These are phyloP conservation scores for Phyllopteryx taeniolatus DNA, from an alignment of 2,113 vertebrate species.

Conservation along the genomic window DNA sequence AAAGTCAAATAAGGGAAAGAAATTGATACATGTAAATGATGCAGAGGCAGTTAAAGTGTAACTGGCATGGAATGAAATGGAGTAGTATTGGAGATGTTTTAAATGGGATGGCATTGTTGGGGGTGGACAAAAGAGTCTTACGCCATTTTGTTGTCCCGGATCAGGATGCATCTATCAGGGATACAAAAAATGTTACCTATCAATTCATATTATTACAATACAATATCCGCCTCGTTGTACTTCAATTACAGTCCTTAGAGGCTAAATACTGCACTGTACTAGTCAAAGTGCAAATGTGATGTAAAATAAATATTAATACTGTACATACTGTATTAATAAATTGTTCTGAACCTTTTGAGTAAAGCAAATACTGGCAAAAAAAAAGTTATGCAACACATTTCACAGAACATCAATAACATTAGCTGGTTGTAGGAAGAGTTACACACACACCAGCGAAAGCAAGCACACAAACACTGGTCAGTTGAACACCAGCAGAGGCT, in stretches of 20 bases:
- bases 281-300: neutral
- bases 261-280: neutral
- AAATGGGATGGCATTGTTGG: slow-evolving; percentile 45
- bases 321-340: too few species aligned
- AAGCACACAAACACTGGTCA: slow-evolving; percentile 18
- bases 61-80: neutral
- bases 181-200: slow-evolving; percentile 75
- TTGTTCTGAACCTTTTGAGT: too few species aligned
- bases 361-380: too few species aligned
- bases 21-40: too few species aligned
- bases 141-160: slow-evolving; percentile 76
- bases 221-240: neutral
- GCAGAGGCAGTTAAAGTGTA: neutral
- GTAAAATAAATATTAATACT: too few species aligned
- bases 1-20: too few species aligned
- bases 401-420: slow-evolving; percentile 17
- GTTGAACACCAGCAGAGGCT: neutral
- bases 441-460: slow-evolving; percentile 13
- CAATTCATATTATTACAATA: slow-evolving; percentile 46
- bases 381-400: neutral
- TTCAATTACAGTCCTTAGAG: neutral
- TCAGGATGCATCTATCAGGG: slow-evolving; percentile 78
- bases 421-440: slow-evolving; percentile 22
- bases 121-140: slow-evolving; percentile 72
- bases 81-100: slow-evolving; percentile 12